A percentile compares a stretch with the other conserved stretches of the same genome.
phyloP scores from a whole-genome alignment of 2,797 vertebrate species.

The Trichosurus vulpecula region DNA sequence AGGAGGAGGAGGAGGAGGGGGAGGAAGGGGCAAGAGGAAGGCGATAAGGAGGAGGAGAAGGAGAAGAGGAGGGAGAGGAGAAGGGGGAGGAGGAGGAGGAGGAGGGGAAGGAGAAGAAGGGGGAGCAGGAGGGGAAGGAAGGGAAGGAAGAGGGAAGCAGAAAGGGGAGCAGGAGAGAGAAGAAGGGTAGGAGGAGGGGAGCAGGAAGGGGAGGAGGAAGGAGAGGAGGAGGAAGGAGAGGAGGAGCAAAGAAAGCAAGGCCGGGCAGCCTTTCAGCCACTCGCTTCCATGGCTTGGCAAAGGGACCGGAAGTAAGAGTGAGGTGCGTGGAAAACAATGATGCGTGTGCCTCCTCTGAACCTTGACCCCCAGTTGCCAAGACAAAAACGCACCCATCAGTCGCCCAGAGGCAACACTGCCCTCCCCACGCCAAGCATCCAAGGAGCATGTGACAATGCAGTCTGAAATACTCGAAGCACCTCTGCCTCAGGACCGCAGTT shows the following conservation, averaged over 20 bases:
- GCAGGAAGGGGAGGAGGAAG: not conserved
- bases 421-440: not conserved
- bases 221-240: not conserved
- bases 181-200: no score
- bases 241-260: constrained; percentile 9
- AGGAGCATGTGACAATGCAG: not conserved
- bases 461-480: constrained; percentile 49
- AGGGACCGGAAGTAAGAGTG: no score
- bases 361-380: not conserved
- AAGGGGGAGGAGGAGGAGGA: no score
- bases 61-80: no score
- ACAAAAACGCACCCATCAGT: not conserved
- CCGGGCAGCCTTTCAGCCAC: constrained; percentile 36
- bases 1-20: no score
- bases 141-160: no score
- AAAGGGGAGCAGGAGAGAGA: no score
- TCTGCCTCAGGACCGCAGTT: not conserved
- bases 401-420: not conserved
- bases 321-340: not conserved
- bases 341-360: not conserved
- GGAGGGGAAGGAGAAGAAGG: no score
- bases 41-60: no score
- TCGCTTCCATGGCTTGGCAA: constrained; percentile 18
- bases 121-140: no score
- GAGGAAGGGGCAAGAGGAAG: no score